These are phyloP conservation scores for Ranitomeya variabilis DNA, from an alignment of 2,113 vertebrate genomes.

Conservation along the genomic window DNA sequence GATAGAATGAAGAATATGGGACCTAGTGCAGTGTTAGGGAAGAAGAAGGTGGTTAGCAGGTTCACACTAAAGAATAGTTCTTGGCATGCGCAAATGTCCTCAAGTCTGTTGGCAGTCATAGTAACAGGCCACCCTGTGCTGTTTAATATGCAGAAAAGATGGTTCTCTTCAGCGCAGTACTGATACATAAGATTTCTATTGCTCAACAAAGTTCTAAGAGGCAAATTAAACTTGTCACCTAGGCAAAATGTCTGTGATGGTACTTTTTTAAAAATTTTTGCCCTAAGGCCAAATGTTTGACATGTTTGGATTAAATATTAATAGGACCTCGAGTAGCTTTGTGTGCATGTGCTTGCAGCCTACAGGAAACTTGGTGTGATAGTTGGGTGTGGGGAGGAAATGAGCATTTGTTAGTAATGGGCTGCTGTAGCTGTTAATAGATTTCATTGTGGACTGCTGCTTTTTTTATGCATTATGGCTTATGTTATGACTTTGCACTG, in stretches of 20 bases:
- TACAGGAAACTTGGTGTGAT: background rate
- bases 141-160: background rate
- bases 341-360: slow-evolving; percentile 20
- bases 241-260: background rate
- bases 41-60: background rate
- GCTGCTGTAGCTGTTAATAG: slow-evolving; percentile 43
- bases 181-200: background rate
- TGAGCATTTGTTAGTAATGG: background rate
- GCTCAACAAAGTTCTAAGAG: background rate
- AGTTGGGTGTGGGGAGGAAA: too few species aligned
- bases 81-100: background rate
- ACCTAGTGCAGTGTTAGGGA: background rate
- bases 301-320: background rate
- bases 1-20: background rate
- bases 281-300: slow-evolving; percentile 24
- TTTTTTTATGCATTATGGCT: slow-evolving; percentile 69
- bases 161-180: background rate
- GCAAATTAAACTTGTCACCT: background rate
- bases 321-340: too few species aligned
- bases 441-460: slow-evolving; percentile 63
- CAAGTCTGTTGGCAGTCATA: background rate
- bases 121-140: background rate
- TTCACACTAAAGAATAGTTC: background rate
- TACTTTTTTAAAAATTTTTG: background rate
- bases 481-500: slow-evolving; percentile 74